These are phyloP conservation scores for Apeltes quadracus DNA, from an alignment of 2,113 vertebrate genomes.

Conservation along the genomic window DNA sequence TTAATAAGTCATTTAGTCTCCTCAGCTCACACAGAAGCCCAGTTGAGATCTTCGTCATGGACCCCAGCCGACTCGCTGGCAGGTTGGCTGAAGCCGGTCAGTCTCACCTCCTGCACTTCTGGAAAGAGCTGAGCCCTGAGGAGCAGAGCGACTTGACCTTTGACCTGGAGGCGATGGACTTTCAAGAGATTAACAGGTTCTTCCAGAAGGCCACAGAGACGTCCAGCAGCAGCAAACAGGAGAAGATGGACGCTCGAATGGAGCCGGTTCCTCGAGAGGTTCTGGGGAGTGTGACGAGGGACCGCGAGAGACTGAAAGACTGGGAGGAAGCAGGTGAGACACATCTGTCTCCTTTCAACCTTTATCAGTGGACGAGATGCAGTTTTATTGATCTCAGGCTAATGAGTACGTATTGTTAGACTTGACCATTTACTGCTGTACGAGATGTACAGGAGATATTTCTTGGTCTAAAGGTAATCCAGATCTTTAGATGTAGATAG, in stretches of 20 bases:
- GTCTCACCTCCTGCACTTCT: conserved; percentile 88
- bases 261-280: conserved; percentile 89
- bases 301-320: conserved; percentile 79
- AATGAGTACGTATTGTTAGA: neutral
- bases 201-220: conserved; percentile 84
- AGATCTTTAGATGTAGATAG: neutral
- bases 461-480: conserved; percentile 10
- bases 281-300: conserved; percentile 88
- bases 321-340: conserved; percentile 89
- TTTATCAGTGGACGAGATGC: too few species aligned
- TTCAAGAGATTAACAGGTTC: conserved; percentile 85
- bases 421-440: neutral
- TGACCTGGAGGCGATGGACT: conserved; percentile 84
- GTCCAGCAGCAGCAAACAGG: conserved; percentile 69
- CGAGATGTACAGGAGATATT: neutral
- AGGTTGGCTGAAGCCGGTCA: conserved; percentile 82
- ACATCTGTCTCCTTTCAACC: neutral
- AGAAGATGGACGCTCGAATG: conserved; percentile 87
- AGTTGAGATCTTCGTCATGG: conserved; percentile 67
- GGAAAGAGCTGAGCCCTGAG: conserved; percentile 80
- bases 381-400: conserved; percentile 6
- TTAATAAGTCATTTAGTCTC: too few species aligned
- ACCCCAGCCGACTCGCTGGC: conserved; percentile 64
- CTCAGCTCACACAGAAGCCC: neutral
- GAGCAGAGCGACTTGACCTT: conserved; percentile 76